A percentile compares a stretch with the other conserved stretches of the same genome.
phyloP scores from a whole-genome alignment of 2,888 invertebrate genomes.

The Erannis defoliaria region DNA sequence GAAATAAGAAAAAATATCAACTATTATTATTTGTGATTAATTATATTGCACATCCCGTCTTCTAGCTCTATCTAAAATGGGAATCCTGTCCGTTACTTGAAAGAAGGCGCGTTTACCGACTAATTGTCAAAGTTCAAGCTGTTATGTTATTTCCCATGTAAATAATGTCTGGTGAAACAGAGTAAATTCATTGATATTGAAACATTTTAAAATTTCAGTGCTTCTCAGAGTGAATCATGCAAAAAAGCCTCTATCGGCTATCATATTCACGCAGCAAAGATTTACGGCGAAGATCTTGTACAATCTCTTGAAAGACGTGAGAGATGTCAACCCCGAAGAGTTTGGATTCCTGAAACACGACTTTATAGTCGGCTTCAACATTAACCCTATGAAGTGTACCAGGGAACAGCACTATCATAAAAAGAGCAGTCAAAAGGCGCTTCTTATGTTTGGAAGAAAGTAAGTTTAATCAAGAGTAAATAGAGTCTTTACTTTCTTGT shows the following conservation, averaged over 20 bases:
- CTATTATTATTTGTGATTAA: no score
- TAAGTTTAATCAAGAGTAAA: constrained; percentile 49
- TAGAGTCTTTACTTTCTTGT: neutral
- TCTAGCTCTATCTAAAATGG: no score
- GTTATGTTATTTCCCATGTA: no score
- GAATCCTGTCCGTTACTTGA: no score
- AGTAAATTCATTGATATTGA: neutral
- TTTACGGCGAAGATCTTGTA: constrained; percentile 92
- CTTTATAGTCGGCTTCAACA: constrained; percentile 90
- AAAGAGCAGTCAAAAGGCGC: constrained; percentile 83
- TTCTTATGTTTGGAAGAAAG: constrained; percentile 80
- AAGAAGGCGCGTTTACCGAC: no score
- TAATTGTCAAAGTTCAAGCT: no score
- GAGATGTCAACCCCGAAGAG: constrained; percentile 68
- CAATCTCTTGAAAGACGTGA: constrained; percentile 87
- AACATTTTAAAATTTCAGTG: constrained; percentile 51
- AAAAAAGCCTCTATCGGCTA: constrained; percentile 86
- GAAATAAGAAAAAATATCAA: no score
- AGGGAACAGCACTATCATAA: constrained; percentile 84
- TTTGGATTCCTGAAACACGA: constrained; percentile 88
- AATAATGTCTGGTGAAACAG: no score
- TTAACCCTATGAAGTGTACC: constrained; percentile 85
- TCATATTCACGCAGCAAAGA: constrained; percentile 91
- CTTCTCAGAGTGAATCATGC: constrained; percentile 59
- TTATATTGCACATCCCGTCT: no score